A percentile compares a stretch with the other conserved stretches of the same genome.
phyloP scores from a whole-genome alignment of 1,140 invertebrate species.

The Nephotettix cincticeps region DNA sequence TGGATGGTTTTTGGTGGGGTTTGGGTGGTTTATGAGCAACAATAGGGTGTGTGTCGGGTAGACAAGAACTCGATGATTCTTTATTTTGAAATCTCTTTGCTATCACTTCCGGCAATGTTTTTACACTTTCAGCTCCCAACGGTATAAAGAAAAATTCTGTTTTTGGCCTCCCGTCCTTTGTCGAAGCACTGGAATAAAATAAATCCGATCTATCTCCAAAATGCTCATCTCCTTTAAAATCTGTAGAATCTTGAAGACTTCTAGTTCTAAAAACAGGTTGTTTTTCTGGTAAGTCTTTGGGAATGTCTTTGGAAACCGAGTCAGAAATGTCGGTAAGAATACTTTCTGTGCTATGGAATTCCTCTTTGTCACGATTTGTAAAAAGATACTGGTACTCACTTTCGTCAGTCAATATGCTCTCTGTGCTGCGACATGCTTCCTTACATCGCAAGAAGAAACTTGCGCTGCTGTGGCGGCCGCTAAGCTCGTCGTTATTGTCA shows the following conservation, averaged over 20 bases:
- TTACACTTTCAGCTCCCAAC: conserved; percentile 29
- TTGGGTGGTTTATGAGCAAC: conserved; percentile 54
- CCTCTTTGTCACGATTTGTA: conserved; percentile 42
- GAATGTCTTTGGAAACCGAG: conserved; percentile 57
- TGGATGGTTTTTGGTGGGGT: conserved; percentile 48
- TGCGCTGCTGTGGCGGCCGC: conserved; percentile 52
- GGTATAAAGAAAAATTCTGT: conserved; percentile 41
- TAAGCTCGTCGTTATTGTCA: conserved; percentile 56
- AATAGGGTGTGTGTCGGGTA: conserved; percentile 43
- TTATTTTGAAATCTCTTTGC: conserved; percentile 33
- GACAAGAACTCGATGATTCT: conserved; percentile 34
- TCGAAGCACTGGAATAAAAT: neutral
- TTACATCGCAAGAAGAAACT: conserved; percentile 54
- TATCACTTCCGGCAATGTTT: conserved; percentile 30
- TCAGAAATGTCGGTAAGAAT: conserved; percentile 58
- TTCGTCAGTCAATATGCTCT: conserved; percentile 76
- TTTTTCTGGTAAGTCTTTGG: conserved; percentile 39
- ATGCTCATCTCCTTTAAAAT: conserved; percentile 38
- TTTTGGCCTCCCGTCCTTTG: conserved; percentile 33
- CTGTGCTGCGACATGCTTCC: conserved; percentile 68
- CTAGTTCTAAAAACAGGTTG: conserved; percentile 50
- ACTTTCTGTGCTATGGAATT: conserved; percentile 50
- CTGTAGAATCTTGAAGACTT: conserved; percentile 52
- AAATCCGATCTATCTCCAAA: neutral
- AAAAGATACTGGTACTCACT: conserved; percentile 58